Evolutionary conservation across 2,113 vertebrate species (phyloP).

Genomic region (Rousettus leschenaultii): DNA sequence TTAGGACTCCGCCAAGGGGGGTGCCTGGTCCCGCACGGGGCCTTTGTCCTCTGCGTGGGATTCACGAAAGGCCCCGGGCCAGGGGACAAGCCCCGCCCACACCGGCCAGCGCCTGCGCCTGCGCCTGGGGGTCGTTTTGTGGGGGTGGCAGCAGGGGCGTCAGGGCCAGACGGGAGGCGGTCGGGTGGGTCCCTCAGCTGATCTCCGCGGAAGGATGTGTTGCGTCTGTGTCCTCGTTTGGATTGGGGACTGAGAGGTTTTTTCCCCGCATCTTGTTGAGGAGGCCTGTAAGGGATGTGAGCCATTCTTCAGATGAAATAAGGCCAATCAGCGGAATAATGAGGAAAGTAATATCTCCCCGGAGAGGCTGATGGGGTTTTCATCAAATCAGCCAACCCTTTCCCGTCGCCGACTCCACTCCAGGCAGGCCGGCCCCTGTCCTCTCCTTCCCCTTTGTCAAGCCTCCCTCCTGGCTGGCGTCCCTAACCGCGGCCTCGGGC

Average conservation of each 20-base stretch:
- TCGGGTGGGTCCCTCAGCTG: slow-evolving; percentile 11
- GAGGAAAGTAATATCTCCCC: slow-evolving; percentile 94
- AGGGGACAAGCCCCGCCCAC: slow-evolving; percentile 25
- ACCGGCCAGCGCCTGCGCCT: too few species aligned
- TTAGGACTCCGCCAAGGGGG: slow-evolving; percentile 48
- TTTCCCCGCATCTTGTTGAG: slow-evolving; percentile 84
- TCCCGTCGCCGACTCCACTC: slow-evolving; percentile 87
- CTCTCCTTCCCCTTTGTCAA: slow-evolving; percentile 69
- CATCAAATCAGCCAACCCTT: slow-evolving; percentile 92
- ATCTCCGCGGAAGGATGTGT: slow-evolving; percentile 77
- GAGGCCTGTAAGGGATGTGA: slow-evolving; percentile 84
- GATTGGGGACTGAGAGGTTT: slow-evolving; percentile 82
- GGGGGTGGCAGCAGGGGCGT: not conserved
- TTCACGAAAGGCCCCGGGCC: slow-evolving; percentile 55
- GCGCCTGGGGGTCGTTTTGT: too few species aligned
- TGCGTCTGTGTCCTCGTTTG: slow-evolving; percentile 82
- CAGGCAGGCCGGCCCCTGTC: slow-evolving; percentile 76
- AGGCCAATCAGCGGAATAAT: slow-evolving; percentile 95
- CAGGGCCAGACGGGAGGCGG: not conserved
- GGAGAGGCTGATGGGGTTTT: slow-evolving; percentile 91
- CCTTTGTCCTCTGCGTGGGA: slow-evolving; percentile 72
- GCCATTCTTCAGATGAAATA: slow-evolving; percentile 91
- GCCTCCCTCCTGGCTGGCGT: slow-evolving; percentile 79
- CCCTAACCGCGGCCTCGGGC: slow-evolving; percentile 76
- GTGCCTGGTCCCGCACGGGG: slow-evolving; percentile 40